Base-by-base conservation (phyloP, 2,113 vertebrate species). In the Mesitornis unicolor region DNA sequence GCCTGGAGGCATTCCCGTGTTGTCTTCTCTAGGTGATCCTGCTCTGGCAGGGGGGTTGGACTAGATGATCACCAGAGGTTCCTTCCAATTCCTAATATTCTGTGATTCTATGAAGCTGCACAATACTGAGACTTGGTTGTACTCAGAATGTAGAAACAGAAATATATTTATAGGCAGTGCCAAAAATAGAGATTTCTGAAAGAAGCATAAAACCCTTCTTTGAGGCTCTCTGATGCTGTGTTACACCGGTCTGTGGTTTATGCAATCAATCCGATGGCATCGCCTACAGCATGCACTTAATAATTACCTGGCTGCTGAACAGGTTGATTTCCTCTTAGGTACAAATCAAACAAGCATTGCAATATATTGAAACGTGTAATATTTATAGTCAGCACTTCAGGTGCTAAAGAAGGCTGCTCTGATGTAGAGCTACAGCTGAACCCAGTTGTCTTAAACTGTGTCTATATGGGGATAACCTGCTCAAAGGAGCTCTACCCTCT, bases 281-380 rank as follows among this genome's bases (percentile, higher is more conserved):
- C 74, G 82, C 77, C 84, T 42, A 24, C 56, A 28, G 28, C 3
- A 0, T 9, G 50, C 22, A 35, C 71, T 80, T 74, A 59, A 59
- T 90, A 90, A 96, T 86, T 88, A 96, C 13, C 79, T 63, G 75
- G 50, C 71, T 92, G 67, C 56, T 47, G 28, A 93, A 77, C 71
- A 74, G 88, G 84, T 83, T 77, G 33, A 74, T 88, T 94, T 91
- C 60, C 48, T 80, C 47, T 65, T 8, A 10, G 75, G 63, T 67
- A 47, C 71, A 50, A 77, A 92, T 33, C 63, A 83, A 96, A 71
- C 47, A 42, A 80, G 68, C 21, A 0, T 28, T 70, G 73, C 80
- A 74, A 50, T 56, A 25, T 38, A 42, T 43, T 95, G 83, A 47
- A 67, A 5, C 45, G 29, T 14, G 45, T 24, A 80, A 5, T 74